Evolutionary conservation across 1,140 invertebrate species (phyloP), one percentile per base, ranked within the genome.

Genomic region (Stenopsyche tienmushanensis): DNA sequence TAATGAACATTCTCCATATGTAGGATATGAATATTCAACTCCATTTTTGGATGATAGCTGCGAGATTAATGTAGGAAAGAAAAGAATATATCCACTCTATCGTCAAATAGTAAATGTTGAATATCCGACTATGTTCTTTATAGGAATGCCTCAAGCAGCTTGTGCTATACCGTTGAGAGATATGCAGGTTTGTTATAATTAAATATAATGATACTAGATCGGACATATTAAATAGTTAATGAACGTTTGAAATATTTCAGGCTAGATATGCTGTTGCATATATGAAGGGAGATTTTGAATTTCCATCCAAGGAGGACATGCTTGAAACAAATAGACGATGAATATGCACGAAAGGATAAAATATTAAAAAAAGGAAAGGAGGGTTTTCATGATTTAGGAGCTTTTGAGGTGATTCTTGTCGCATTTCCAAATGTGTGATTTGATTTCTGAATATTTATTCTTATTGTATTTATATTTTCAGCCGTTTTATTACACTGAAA

Each of bases 31-130:
- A 41, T 89, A 83, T 70, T 74, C 72, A 25, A 89, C 86, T 72
- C 85, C 88, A 0, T 92, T 92, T 77, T 73, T 93, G 3, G 77
- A 83, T 34, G 68, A 78, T 10, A 82, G 77, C 5, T 86, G 85
- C 69, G 82, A 81, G 1, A 73, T 92, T 2, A 76, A 73, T 8
- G 78, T 86, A 0, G 78, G 86, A 0, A 82, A 85, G 20, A 84
- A 88, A 70, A 83, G 83, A 63, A 80, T 94, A 1, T 79, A 81
- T 23, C 88, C 89, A 0, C 79, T 94, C 2, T 91, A 90, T 74
- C 86, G 88, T 69, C 89, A 93, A 66, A 74, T 91, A 1, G 82
- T 93, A 3, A 88, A 92, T 73, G 84, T 88, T 0, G 75, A 86
- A 54, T 84, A 86, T 72, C 88, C 89, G 0, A 84, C 82, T 5